Percentiles rank a stretch among this genome's conserved stretches.
Evolutionary conservation across 1,140 invertebrate genomes (phyloP).

Genomic region (Holotrichia oblita): DNA sequence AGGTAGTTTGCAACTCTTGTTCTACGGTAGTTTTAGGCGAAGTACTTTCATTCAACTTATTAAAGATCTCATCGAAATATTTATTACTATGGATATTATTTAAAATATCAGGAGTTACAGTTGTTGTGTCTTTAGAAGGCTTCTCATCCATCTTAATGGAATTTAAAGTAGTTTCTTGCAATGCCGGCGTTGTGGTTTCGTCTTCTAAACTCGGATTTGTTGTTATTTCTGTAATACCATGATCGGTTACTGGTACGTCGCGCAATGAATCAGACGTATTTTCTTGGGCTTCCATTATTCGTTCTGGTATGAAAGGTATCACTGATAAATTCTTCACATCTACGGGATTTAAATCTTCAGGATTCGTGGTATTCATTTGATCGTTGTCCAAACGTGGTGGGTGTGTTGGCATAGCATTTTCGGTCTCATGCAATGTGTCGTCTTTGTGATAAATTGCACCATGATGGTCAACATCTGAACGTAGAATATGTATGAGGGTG

Average conservation of each 20-base stretch:
- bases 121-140: slow-evolving; percentile 43
- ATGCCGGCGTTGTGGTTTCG: slow-evolving; percentile 33
- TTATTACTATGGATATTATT: slow-evolving; percentile 58
- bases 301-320: slow-evolving; percentile 43
- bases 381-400: slow-evolving; percentile 58
- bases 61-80: slow-evolving; percentile 45
- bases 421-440: not conserved
- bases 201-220: not conserved
- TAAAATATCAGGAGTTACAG: slow-evolving; percentile 52
- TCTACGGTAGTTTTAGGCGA: not conserved
- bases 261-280: slow-evolving; percentile 31
- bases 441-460: slow-evolving; percentile 22
- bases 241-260: not conserved
- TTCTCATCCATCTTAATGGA: slow-evolving; percentile 36
- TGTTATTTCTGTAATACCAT: not conserved
- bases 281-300: slow-evolving; percentile 36
- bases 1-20: not conserved
- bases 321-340: slow-evolving; percentile 46
- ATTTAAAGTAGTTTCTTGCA: slow-evolving; percentile 45
- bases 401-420: slow-evolving; percentile 39
- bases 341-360: slow-evolving; percentile 51
- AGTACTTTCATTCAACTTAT: not conserved
- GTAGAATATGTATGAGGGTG: slow-evolving; percentile 65
- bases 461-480: slow-evolving; percentile 57
- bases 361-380: slow-evolving; percentile 59